phyloP scores from a whole-genome alignment of 2,888 invertebrate genomes.

The Epinotia bilunana region DNA sequence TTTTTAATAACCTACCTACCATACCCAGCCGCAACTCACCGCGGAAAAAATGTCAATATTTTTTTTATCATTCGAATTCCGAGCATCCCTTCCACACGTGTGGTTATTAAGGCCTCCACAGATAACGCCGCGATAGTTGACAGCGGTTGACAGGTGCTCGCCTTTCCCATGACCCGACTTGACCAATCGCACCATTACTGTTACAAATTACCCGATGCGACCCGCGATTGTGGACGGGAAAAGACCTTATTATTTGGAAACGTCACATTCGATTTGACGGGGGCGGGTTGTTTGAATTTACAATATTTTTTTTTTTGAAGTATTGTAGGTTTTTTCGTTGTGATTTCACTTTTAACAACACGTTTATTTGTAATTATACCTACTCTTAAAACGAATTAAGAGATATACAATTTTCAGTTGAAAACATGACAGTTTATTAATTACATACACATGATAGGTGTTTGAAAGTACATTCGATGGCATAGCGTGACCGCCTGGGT shows the following conservation, averaged over 20 bases:
- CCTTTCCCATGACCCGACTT: conserved; percentile 69
- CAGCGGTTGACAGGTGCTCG: conserved; percentile 70
- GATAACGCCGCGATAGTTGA: conserved; percentile 66
- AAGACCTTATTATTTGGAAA: conserved; percentile 62
- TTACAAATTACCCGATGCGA: conserved; percentile 73
- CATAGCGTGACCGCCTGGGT: conserved; percentile 36
- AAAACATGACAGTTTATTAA: not conserved
- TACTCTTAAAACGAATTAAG: no score
- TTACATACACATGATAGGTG: not conserved
- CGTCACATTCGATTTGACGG: conserved; percentile 37
- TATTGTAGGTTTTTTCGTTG: conserved; percentile 26
- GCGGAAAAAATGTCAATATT: conserved; percentile 42
- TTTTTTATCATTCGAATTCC: conserved; percentile 47
- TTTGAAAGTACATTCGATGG: not conserved
- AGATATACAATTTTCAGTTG: no score
- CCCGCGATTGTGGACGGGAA: conserved; percentile 62
- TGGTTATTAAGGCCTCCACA: conserved; percentile 64
- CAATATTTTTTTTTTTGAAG: conserved; percentile 6
- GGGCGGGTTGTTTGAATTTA: conserved; percentile 20
- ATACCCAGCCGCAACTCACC: not conserved
- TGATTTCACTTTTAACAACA: not conserved
- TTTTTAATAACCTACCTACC: not conserved
- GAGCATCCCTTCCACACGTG: conserved; percentile 56
- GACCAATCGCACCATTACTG: conserved; percentile 70
- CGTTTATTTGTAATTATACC: not conserved